These are phyloP conservation scores for Lytechinus pictus DNA, from an alignment of 35 echinoderm and acorn worm species.

Conservation along the genomic window DNA sequence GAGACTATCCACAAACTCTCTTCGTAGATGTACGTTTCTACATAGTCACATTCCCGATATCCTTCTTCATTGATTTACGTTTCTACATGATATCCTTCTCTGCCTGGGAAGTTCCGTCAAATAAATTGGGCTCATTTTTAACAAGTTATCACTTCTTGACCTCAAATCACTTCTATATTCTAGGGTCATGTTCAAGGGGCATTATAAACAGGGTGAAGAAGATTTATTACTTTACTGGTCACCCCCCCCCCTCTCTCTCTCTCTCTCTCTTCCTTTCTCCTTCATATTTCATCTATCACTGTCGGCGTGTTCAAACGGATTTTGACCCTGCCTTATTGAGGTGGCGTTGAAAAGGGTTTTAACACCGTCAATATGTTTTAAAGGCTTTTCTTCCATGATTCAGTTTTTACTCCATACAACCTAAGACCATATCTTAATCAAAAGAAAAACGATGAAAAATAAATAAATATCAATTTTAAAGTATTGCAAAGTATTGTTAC, in stretches of 20 bases:
- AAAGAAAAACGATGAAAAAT: no score
- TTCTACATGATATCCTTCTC: no score
- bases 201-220: neutral
- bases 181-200: neutral
- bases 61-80: no score
- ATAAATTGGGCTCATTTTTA: slow-evolving; percentile 14
- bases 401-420: neutral
- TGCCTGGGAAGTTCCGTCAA: neutral
- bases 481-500: no score
- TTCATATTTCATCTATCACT: neutral
- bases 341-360: neutral
- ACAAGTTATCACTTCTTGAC: slow-evolving; percentile 18
- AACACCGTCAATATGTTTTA: neutral
- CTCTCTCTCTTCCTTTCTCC: neutral
- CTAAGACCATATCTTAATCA: neutral
- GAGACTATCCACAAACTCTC: no score
- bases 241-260: neutral
- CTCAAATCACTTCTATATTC: neutral
- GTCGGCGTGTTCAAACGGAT: neutral
- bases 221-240: neutral
- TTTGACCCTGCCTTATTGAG: slow-evolving; percentile 10
- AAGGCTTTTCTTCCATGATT: neutral
- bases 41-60: no score
- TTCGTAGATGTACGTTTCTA: no score
- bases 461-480: no score